Percentiles rank a stretch among this genome's conserved stretches.
These are phyloP conservation scores for Sterna hirundo DNA, from an alignment of 2,113 vertebrate species.

Conservation along the genomic window DNA sequence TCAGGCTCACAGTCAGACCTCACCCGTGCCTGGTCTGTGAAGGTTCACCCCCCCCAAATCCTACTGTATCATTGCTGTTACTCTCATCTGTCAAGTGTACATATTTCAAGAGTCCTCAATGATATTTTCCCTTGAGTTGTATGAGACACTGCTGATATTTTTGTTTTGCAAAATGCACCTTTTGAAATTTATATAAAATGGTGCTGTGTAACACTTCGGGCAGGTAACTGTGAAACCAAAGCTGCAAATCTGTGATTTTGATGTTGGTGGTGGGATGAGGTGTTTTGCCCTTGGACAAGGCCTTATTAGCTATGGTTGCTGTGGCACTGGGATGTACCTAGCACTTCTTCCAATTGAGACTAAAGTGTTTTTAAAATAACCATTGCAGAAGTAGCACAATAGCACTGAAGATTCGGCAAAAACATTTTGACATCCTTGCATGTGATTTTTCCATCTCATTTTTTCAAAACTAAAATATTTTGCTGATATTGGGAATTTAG, in stretches of 20 bases:
- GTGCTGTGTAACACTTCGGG: not conserved
- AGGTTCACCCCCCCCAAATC: not conserved
- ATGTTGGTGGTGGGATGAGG: not conserved
- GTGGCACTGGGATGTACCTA: not conserved
- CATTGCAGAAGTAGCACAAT: not conserved
- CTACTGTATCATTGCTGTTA: not conserved
- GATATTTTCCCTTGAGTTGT: not conserved
- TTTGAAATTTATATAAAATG: not conserved
- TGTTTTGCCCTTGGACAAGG: not conserved
- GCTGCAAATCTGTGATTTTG: not conserved
- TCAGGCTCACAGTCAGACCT: not conserved
- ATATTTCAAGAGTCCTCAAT: not conserved
- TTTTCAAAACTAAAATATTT: not conserved
- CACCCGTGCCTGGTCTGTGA: not conserved
- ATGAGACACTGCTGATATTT: not conserved
- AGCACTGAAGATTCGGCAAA: not conserved
- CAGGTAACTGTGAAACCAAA: not conserved
- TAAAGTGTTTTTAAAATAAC: not conserved
- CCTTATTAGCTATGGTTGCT: not conserved
- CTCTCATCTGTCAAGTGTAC: not conserved
- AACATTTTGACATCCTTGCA: not conserved
- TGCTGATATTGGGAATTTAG: not conserved
- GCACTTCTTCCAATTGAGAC: not conserved
- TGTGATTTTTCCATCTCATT: not conserved
- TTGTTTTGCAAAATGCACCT: not conserved